Evolutionary conservation across 2,113 vertebrate species (phyloP).

Genomic region (Brachyhypopomus occidentalis): DNA sequence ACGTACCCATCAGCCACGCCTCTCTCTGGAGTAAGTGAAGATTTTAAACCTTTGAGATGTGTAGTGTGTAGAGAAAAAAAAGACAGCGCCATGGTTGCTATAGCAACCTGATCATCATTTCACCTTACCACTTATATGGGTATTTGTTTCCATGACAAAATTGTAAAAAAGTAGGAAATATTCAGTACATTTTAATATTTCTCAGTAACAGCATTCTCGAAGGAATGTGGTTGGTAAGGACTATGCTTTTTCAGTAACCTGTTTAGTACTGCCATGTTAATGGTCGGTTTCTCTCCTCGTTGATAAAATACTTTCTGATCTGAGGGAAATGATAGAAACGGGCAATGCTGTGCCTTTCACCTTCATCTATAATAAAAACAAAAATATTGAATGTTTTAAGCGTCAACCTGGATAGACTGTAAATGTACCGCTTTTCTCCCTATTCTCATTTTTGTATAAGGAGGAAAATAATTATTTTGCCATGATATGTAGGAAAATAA

Average conservation of each 20-base stretch:
- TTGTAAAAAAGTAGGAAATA: background rate
- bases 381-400: too few species aligned
- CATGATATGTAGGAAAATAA: background rate
- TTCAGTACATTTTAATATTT: background rate
- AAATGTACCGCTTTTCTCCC: background rate
- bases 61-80: constrained; percentile 36
- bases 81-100: constrained; percentile 52
- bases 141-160: constrained; percentile 49
- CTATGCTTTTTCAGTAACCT: too few species aligned
- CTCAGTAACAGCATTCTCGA: too few species aligned
- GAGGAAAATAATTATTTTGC: background rate
- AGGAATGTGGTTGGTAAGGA: too few species aligned
- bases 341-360: too few species aligned
- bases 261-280: too few species aligned
- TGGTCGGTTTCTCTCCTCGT: too few species aligned
- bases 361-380: too few species aligned
- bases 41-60: constrained; percentile 7
- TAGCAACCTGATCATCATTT: constrained; percentile 53
- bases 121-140: constrained; percentile 33
- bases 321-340: too few species aligned
- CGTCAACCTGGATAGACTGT: background rate
- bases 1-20: background rate
- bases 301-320: too few species aligned
- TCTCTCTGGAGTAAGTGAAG: constrained; percentile 11
- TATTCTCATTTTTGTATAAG: background rate